phyloP scores from a whole-genome alignment of 2,113 vertebrate genomes.

The Prionailurus bengalensis region DNA sequence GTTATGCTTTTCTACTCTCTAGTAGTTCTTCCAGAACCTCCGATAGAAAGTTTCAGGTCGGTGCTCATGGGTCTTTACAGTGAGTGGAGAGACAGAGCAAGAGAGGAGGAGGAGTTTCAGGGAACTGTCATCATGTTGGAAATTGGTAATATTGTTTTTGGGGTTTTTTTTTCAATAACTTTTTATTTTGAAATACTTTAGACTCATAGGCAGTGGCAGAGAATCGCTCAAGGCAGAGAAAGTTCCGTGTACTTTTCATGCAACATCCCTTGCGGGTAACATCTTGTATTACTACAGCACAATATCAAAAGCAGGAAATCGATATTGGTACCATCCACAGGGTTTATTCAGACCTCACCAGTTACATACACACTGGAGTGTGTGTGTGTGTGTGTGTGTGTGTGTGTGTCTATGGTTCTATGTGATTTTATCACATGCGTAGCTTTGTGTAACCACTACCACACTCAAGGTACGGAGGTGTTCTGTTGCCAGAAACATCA shows the following conservation, averaged over 20 bases:
- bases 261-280: neutral
- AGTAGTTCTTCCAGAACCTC: neutral
- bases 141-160: neutral
- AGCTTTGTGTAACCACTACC: neutral
- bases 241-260: accelerated
- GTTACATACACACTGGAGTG: neutral
- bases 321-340: neutral
- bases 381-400: neutral
- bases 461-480: neutral
- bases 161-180: neutral
- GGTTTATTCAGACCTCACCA: neutral
- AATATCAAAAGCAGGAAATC: neutral
- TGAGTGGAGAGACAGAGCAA: neutral
- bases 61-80: neutral
- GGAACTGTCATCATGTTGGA: neutral
- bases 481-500: no score
- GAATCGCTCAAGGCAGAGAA: neutral
- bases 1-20: no score
- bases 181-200: neutral
- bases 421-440: neutral
- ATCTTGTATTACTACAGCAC: neutral
- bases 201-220: neutral
- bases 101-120: neutral
- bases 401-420: neutral
- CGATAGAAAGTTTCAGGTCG: no score